Percentiles rank a stretch among this genome's conserved stretches.
Evolutionary conservation across 2,797 vertebrate genomes (phyloP).

Genomic region (Prunella strophiata): DNA sequence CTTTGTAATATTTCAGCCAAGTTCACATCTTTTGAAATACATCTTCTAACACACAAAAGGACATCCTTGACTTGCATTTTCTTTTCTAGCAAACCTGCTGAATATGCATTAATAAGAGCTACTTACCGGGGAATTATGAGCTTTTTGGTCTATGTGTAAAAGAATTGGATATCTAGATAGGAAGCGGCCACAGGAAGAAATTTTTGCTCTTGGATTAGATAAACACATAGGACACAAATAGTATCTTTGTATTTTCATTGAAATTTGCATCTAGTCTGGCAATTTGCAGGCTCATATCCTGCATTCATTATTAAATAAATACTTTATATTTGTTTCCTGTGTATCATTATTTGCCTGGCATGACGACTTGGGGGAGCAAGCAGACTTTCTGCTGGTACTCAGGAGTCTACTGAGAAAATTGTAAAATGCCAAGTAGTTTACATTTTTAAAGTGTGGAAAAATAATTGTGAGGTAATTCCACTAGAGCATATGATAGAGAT

Average conservation of each 20-base stretch:
- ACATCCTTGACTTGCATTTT: background rate
- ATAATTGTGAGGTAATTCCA: background rate
- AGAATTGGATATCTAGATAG: background rate
- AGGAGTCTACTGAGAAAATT: background rate
- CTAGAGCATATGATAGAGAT: rapidly evolving
- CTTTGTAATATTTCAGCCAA: background rate
- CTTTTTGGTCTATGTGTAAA: background rate
- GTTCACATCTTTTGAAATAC: background rate
- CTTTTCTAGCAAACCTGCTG: background rate
- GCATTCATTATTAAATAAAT: constrained; percentile 41
- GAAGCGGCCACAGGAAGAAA: background rate
- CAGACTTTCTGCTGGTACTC: background rate
- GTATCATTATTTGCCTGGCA: background rate
- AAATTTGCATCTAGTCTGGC: constrained; percentile 43
- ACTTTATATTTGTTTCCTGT: background rate
- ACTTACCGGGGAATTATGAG: background rate
- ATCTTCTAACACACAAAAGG: background rate
- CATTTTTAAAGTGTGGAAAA: background rate
- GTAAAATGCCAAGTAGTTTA: background rate
- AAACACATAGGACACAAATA: background rate
- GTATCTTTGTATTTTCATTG: background rate
- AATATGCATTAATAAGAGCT: background rate
- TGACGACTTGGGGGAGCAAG: background rate
- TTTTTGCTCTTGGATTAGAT: background rate
- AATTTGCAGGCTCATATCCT: background rate